Base-by-base conservation (phyloP, 1,140 invertebrate genomes). In the Oryzaephilus surinamensis region DNA sequence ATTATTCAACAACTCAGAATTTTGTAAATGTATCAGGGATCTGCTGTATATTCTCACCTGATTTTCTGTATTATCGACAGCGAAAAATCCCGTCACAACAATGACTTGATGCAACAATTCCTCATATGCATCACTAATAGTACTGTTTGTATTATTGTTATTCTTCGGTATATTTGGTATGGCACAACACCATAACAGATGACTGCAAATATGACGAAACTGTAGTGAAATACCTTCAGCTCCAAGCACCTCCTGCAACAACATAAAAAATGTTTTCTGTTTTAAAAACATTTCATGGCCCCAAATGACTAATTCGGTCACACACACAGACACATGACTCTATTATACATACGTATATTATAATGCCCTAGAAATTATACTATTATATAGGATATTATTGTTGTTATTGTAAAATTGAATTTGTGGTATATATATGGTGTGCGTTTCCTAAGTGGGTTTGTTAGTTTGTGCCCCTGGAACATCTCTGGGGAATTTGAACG, bases 221-320 rank as follows among this genome's bases (percentile, higher is more conserved):
- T 93, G 86, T 10, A 92, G 63, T 12, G 81, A 87, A 24, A 86
- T 76, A 1, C 84, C 84, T 67, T 93, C 90, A 42, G 79, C 76
- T 13, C 84, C 83, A 7, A 94, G 62, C n/a, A 83, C 72, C 58
- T 76, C 79, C 87, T 94, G 70, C 3, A 73, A 72, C 43, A 51
- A 57, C 45, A 53, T 18, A 21, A 50, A 50, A 45, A 50, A 27
- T 33, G 10, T 28, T 36, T 13, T 20, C 8, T 15, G 15, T 11
- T 18, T 24, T 24, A 4, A n/a, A 24, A 11, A 10, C 23, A n/a
- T 24, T 24, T 24, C n/a, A n/a, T n/a, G n/a, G n/a, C n/a, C n/a
- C n/a, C n/a, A n/a, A n/a, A n/a, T n/a, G n/a, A n/a, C n/a, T n/a
- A n/a, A n/a, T n/a, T n/a, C n/a, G n/a, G n/a, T n/a, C n/a, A n/a